Evolutionary conservation across 2,113 vertebrate species (phyloP).

Genomic region (Ariopsis seemanni): DNA sequence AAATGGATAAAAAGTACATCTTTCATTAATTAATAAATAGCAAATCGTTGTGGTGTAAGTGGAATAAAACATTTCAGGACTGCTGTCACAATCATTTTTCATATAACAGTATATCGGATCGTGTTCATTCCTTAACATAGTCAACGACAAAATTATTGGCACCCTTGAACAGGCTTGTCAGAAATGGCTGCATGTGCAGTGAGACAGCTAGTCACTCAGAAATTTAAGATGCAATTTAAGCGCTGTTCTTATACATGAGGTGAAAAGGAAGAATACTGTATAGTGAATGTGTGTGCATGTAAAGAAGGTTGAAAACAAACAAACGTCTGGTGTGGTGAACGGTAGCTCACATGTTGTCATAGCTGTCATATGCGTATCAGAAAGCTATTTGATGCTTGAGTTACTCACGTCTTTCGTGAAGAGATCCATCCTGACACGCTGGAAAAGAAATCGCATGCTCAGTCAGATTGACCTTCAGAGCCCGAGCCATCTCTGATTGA

Average conservation of each 20-base stretch:
- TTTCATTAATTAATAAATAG: background rate
- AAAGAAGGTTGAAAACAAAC: background rate
- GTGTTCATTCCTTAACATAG: background rate
- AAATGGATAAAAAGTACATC: background rate
- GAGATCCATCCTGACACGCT: constrained; percentile 18
- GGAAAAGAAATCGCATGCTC: background rate
- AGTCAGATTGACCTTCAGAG: background rate
- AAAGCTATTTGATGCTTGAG: constrained; percentile 25
- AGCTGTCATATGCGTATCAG: background rate
- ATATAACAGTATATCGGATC: background rate
- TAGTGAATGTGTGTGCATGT: no score
- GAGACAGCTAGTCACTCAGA: background rate
- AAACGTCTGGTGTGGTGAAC: background rate
- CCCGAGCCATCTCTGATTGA: background rate
- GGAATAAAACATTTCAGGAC: background rate
- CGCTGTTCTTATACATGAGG: background rate
- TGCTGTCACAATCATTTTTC: background rate
- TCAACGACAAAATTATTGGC: background rate
- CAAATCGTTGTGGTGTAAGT: background rate
- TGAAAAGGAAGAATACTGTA: background rate
- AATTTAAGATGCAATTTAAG: background rate
- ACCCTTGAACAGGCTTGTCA: background rate
- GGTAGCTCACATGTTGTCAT: background rate
- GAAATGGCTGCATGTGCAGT: background rate
- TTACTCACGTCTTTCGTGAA: background rate